These are phyloP conservation scores for Muricea muricata DNA, from an alignment of 92 coral and sea anemone genomes.

Conservation along the genomic window DNA sequence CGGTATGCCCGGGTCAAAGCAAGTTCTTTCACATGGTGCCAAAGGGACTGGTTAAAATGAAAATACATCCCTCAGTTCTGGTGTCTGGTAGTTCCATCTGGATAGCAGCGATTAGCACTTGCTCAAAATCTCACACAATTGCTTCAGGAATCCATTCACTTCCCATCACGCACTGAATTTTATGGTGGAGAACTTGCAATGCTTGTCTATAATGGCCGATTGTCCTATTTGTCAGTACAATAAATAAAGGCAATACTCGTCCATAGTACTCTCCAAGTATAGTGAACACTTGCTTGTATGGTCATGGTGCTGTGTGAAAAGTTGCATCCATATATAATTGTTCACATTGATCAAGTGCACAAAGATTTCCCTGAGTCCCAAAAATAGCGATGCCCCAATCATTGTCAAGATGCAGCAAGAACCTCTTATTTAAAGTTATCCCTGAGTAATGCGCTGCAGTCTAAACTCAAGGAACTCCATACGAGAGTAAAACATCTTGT, in stretches of 20 bases:
- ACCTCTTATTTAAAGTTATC: no score
- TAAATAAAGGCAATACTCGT: no score
- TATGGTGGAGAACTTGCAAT: neutral
- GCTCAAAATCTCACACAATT: constrained; percentile 12
- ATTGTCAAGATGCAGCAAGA: no score
- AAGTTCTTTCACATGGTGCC: neutral
- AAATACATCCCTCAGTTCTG: neutral
- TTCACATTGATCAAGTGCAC: neutral
- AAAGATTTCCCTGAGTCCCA: no score
- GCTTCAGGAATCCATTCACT: neutral
- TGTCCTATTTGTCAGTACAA: neutral
- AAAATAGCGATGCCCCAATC: no score
- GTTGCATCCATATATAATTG: constrained; percentile 1
- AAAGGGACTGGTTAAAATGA: constrained; percentile 6
- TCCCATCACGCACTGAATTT: neutral
- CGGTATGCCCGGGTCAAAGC: constrained; percentile 1
- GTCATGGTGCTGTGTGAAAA: neutral
- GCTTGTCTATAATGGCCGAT: neutral
- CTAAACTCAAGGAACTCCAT: no score
- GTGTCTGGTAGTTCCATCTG: no score
- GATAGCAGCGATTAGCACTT: neutral
- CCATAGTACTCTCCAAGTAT: no score
- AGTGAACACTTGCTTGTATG: neutral
- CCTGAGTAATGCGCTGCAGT: no score
- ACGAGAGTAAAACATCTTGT: no score